Evolutionary conservation across 2,888 invertebrate species (phyloP).

Genomic region (Volucella inflata): DNA sequence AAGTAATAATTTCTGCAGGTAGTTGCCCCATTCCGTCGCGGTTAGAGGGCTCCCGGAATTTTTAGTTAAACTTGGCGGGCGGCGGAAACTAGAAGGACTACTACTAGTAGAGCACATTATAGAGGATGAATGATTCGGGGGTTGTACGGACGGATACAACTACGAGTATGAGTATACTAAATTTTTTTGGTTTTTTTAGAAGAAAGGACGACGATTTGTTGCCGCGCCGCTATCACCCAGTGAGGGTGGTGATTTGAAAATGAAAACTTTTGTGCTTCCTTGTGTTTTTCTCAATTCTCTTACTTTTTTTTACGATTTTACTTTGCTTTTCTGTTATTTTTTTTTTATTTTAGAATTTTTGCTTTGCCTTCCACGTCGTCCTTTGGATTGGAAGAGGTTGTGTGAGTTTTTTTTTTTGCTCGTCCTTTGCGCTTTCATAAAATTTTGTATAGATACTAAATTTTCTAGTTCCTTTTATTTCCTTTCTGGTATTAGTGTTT

Average conservation of each 20-base stretch:
- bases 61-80: conserved; percentile 71
- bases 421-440: conserved; percentile 74
- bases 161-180: no score
- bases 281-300: conserved; percentile 68
- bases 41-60: conserved; percentile 44
- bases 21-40: conserved; percentile 61
- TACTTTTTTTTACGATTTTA: conserved; percentile 57
- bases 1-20: conserved; percentile 75
- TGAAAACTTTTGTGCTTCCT: conserved; percentile 75
- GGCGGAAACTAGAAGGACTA: conserved; percentile 63
- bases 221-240: conserved; percentile 28
- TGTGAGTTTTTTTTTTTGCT: conserved; percentile 33
- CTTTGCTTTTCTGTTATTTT: conserved; percentile 34
- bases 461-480: conserved; percentile 79
- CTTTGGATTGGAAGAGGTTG: conserved; percentile 40
- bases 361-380: conserved; percentile 46
- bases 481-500: conserved; percentile 81
- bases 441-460: conserved; percentile 79
- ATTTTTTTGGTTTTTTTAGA: conserved; percentile 8
- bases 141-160: no score
- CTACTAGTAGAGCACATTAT: not conserved
- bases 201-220: conserved; percentile 64
- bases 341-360: conserved; percentile 46
- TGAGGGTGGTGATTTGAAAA: conserved; percentile 74
- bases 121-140: conserved; percentile 12